Evolutionary conservation across 2,797 vertebrate species (phyloP).

Genomic region (Hyperoplus immaculatus): DNA sequence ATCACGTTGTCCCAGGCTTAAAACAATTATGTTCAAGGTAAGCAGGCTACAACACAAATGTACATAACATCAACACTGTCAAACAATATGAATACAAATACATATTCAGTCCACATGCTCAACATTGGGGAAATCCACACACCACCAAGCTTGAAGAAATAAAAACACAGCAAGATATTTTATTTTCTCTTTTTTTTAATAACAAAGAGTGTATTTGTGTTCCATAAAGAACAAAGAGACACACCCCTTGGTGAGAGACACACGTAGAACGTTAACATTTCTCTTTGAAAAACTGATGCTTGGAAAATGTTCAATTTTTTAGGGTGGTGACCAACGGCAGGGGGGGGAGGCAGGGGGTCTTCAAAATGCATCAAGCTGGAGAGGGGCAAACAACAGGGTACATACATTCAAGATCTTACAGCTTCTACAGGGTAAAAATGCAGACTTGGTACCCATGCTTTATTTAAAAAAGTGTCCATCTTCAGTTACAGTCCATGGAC

Average conservation of each 20-base stretch:
- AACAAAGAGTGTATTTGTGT: constrained; percentile 80
- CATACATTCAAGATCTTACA: constrained; percentile 78
- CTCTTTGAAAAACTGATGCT: constrained; percentile 64
- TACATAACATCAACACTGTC: background rate
- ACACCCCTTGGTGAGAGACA: constrained; percentile 67
- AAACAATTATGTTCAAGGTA: background rate
- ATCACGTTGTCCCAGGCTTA: background rate
- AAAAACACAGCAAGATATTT: background rate
- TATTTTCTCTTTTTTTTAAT: constrained; percentile 72
- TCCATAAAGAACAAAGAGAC: constrained; percentile 77
- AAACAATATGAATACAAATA: background rate
- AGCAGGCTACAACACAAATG: background rate
- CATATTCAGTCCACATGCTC: background rate
- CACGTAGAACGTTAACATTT: constrained; percentile 67
- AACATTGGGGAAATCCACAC: background rate
- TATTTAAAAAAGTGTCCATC: constrained; percentile 50
- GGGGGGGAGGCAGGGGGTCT: background rate
- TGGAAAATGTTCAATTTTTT: constrained; percentile 67
- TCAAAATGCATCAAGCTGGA: constrained; percentile 72
- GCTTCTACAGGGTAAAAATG: constrained; percentile 66
- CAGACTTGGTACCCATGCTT: constrained; percentile 72
- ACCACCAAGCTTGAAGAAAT: background rate
- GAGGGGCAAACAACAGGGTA: constrained; percentile 64
- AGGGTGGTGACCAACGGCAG: constrained; percentile 48
- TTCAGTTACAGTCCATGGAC: constrained; percentile 49